These are phyloP conservation scores for Amblyopsis hoosieri DNA, from an alignment of 2,797 vertebrate genomes.

Conservation along the genomic window DNA sequence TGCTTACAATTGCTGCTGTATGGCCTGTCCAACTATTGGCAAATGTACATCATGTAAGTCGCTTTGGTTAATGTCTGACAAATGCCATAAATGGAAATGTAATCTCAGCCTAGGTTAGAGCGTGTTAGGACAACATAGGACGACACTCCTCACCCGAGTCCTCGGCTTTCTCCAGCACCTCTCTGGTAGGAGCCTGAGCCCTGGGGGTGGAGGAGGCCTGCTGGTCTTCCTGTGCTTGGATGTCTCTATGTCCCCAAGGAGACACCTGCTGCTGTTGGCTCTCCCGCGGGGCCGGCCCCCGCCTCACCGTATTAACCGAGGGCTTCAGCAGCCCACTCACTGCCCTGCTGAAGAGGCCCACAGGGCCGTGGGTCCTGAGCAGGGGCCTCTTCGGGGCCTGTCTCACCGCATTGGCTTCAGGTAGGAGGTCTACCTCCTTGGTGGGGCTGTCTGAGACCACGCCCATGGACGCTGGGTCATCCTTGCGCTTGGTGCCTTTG, in stretches of 20 bases:
- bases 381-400: slow-evolving; percentile 83
- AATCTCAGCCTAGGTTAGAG: too few species aligned
- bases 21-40: too few species aligned
- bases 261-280: slow-evolving; percentile 19
- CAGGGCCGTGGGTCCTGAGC: slow-evolving; percentile 67
- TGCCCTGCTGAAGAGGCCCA: slow-evolving; percentile 81
- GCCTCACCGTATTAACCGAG: slow-evolving; percentile 42
- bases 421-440: slow-evolving; percentile 52
- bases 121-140: background rate
- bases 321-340: slow-evolving; percentile 79
- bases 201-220: slow-evolving; percentile 35
- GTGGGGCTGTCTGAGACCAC: slow-evolving; percentile 44
- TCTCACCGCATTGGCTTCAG: slow-evolving; percentile 58
- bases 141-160: slow-evolving; percentile 49
- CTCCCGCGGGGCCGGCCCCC: slow-evolving; percentile 41
- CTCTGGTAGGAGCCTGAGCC: slow-evolving; percentile 41
- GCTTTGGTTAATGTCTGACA: too few species aligned
- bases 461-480: slow-evolving; percentile 70
- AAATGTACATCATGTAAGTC: too few species aligned
- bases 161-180: slow-evolving; percentile 63
- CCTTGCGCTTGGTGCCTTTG: slow-evolving; percentile 88
- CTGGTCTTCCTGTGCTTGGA: slow-evolving; percentile 20
- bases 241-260: slow-evolving; percentile 28
- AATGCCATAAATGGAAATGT: too few species aligned
- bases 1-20: too few species aligned